These are phyloP conservation scores for Etheostoma nigrum DNA, from an alignment of 2,797 vertebrate genomes.

Conservation along the genomic window DNA sequence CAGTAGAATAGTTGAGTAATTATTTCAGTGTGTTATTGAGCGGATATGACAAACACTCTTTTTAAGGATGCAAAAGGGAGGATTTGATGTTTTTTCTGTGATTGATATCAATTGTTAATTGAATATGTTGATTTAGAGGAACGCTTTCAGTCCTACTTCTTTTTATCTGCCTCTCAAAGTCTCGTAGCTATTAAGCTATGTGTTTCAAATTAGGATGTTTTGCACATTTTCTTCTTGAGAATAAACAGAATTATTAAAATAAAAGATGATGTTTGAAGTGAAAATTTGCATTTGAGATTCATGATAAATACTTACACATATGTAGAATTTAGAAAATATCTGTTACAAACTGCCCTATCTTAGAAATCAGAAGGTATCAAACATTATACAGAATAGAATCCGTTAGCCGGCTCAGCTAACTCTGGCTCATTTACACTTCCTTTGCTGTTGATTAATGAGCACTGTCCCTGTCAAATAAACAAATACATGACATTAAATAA, in stretches of 20 bases:
- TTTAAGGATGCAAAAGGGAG: background rate
- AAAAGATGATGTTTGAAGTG: background rate
- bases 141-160: background rate
- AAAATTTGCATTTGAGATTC: background rate
- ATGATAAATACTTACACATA: background rate
- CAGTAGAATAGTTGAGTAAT: background rate
- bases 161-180: background rate
- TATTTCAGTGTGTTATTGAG: background rate
- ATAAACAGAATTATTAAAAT: background rate
- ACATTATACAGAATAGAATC: background rate
- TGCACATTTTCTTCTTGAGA: background rate
- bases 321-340: background rate
- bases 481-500: too few relatives aligned
- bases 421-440: too few relatives aligned
- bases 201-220: background rate
- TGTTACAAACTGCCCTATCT: background rate
- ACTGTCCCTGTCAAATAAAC: too few relatives aligned
- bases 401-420: too few relatives aligned
- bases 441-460: too few relatives aligned
- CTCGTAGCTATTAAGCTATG: background rate
- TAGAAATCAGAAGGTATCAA: background rate
- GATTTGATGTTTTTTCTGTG: background rate
- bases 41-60: background rate
- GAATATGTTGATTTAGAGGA: background rate
- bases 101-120: background rate